phyloP scores from a whole-genome alignment of 2,797 vertebrate genomes.

The Poeciliopsis infans region DNA sequence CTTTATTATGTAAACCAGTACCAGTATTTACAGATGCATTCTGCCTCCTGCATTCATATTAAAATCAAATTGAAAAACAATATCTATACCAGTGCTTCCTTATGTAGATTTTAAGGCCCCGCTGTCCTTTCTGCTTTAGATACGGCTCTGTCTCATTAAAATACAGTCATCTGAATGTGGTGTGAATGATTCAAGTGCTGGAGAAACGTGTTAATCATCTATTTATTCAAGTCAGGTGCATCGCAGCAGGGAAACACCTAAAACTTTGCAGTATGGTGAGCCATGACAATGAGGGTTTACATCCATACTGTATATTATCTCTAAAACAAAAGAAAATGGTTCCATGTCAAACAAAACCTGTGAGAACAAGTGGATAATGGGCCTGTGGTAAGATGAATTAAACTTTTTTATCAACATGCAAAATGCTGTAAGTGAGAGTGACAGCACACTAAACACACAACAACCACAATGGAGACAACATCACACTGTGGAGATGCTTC shows the following conservation, averaged over 20 bases:
- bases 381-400: background rate
- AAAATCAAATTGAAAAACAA: slow-evolving; percentile 30
- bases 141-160: background rate
- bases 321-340: background rate
- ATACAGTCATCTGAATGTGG: background rate
- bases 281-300: background rate
- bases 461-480: background rate
- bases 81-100: background rate
- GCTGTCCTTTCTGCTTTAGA: background rate
- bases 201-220: background rate
- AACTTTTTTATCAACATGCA: background rate
- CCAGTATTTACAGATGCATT: slow-evolving; percentile 14
- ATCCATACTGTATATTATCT: background rate
- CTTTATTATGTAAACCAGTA: background rate
- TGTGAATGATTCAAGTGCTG: background rate
- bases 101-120: background rate
- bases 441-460: background rate
- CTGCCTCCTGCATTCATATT: slow-evolving; percentile 30
- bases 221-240: background rate
- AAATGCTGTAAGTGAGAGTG: background rate
- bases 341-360: background rate
- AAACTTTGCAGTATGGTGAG: background rate
- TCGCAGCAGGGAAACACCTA: background rate
- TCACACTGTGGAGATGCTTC: background rate
- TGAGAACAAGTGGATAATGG: background rate